Conservation (phyloP, 2,888 invertebrate genomes). For the Xanthia icteritia region DNA sequence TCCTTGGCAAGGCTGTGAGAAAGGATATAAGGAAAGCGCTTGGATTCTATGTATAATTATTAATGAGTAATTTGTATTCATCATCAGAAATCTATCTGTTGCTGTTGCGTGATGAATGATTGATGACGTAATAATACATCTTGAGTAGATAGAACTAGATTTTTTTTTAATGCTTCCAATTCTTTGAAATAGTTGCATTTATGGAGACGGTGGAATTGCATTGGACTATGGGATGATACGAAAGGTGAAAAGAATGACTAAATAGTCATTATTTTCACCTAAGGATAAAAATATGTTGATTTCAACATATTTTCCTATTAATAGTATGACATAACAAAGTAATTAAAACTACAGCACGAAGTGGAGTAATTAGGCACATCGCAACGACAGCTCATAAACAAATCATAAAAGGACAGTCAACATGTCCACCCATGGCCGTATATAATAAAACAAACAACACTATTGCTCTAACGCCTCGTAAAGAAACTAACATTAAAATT, state of each 20-base stretch:
- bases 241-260: not conserved
- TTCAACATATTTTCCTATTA: not conserved
- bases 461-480: constrained; percentile 33
- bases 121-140: constrained; percentile 7
- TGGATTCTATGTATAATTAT: constrained; percentile 13
- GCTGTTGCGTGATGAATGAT: constrained; percentile 35
- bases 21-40: constrained; percentile 23
- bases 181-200: not conserved
- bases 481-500: constrained; percentile 36
- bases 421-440: constrained; percentile 3
- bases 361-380: constrained; percentile 50
- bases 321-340: constrained; percentile 7
- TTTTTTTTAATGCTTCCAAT: not conserved
- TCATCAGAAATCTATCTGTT: constrained; percentile 14
- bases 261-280: too few relatives aligned
- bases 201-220: not conserved
- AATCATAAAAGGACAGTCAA: constrained; percentile 53
- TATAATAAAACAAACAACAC: constrained; percentile 29
- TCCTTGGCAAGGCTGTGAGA: not conserved
- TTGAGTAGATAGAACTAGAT: not conserved
- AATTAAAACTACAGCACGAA: constrained; percentile 31
- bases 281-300: too few relatives aligned
- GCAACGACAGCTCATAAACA: constrained; percentile 51
- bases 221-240: not conserved
- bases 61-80: constrained; percentile 49